phyloP scores from a whole-genome alignment of 2,888 invertebrate species.

The Microctonus brassicae region DNA sequence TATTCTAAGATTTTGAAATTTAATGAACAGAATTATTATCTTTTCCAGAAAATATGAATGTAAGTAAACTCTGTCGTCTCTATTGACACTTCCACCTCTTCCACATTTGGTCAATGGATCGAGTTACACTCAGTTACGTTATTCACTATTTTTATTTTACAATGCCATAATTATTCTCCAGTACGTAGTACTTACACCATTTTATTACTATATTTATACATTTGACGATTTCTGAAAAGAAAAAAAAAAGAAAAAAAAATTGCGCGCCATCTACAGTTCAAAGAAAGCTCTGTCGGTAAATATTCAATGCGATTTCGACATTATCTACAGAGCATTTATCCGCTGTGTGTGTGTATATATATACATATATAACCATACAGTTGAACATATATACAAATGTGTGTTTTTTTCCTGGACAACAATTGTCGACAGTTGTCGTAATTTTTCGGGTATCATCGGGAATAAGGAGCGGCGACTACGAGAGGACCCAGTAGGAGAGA shows the following conservation, averaged over 20 bases:
- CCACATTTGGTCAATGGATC: conserved; percentile 48
- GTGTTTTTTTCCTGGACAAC: background rate
- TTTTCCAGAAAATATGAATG: background rate
- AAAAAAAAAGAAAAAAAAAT: too few species aligned
- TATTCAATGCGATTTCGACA: too few species aligned
- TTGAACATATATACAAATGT: too few species aligned
- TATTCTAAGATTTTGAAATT: background rate
- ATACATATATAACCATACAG: too few species aligned
- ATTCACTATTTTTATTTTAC: too few species aligned
- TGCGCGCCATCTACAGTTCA: background rate
- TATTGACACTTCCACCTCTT: conserved; percentile 39
- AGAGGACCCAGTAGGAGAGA: too few species aligned
- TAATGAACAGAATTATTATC: background rate
- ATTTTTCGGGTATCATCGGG: background rate
- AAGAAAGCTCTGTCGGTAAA: too few species aligned
- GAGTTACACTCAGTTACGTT: conserved; percentile 40
- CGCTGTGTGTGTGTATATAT: too few species aligned
- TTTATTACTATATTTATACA: too few species aligned
- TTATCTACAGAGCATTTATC: too few species aligned
- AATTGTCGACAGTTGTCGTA: background rate
- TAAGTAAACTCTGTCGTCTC: background rate
- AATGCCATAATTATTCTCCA: background rate
- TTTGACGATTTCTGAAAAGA: too few species aligned
- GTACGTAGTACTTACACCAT: too few species aligned
- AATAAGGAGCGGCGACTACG: background rate